Base-by-base conservation (phyloP, 2,113 vertebrate species). In the Nycticryphes semicollaris region DNA sequence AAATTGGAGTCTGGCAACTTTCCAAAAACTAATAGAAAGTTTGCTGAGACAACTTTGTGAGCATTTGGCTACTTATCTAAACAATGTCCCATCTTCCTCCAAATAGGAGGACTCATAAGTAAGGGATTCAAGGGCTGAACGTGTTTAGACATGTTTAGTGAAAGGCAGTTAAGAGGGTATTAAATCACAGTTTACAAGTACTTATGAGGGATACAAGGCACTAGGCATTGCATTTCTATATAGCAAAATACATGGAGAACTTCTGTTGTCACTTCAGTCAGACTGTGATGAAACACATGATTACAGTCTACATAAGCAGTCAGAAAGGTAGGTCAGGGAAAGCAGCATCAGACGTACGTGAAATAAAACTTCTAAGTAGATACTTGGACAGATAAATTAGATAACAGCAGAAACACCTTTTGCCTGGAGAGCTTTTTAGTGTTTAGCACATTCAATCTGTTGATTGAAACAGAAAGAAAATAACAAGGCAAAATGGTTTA, bases 1-100 rank as follows among this genome's bases (percentile, higher is more conserved):
- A 90, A 86, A 88, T 10, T 75, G 39, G 39, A 74, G 53, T 48
- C 24, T 95, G 94, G 79, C 81, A 60, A 14, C 14, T 86, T 90
- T 84, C 72, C 93, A 90, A 86, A 85, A 35, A 72, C n/a, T n/a
- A 47, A 86, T 12, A 80, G 45, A 87, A 95, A 96, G 64, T 96
- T 96, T 3, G 1, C 51, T 90, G 59, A 86, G 47, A 86, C 28
- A 83, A 63, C 54, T 39, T 2, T 43, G 35, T 15, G 60, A 93
- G 33, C 45, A 35, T 63, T 93, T 10, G 14, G 22, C 51, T 31
- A 19, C 48, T 92, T 89, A 63, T 68, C 79, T 75, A 78, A 93
- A 88, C 3, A 23, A 74, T 68, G 82, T 84, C 43, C 11, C n/a
- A 63, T 35, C 57, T 89, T 84, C 27, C 41, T 59, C n/a, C 35